These are phyloP conservation scores for Siphamia tubifer DNA, from an alignment of 2,113 vertebrate species.

Conservation along the genomic window DNA sequence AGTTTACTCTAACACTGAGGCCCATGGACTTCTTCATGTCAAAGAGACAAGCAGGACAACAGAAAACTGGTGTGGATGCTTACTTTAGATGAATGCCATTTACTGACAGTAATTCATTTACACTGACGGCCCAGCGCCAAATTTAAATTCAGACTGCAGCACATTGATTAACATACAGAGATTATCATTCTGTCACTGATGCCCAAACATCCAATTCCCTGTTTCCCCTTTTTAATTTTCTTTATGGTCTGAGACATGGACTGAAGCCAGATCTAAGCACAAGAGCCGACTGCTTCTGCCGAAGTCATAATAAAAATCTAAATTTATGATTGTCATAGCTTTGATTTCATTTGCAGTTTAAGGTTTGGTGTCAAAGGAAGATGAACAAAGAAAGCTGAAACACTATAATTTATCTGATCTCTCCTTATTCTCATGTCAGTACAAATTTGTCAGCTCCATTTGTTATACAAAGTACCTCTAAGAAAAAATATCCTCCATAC, in stretches of 20 bases:
- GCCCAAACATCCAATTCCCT: background rate
- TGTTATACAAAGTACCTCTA: constrained; percentile 16
- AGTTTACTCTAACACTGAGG: too few relatives aligned
- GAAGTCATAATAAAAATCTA: constrained; percentile 1
- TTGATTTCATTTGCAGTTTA: constrained; percentile 14
- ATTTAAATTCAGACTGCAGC: constrained; percentile 22
- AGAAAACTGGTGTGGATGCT: constrained; percentile 3
- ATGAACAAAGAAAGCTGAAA: constrained; percentile 45
- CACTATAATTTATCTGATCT: constrained; percentile 52
- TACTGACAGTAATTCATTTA: constrained; percentile 23
- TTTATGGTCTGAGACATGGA: constrained; percentile 14
- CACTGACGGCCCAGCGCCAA: constrained; percentile 10
- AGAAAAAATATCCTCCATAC: background rate
- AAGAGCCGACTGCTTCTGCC: background rate
- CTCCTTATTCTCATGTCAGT: constrained; percentile 30
- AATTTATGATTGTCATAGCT: background rate
- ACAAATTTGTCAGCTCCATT: constrained; percentile 50
- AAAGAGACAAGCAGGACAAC: background rate
- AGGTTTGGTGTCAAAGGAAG: constrained; percentile 25
- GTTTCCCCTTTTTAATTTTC: constrained; percentile 27
- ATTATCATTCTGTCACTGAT: constrained; percentile 3
- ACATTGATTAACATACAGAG: constrained; percentile 28
- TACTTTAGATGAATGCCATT: constrained; percentile 35
- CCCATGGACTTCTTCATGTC: background rate
- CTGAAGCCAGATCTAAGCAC: background rate